phyloP scores from a whole-genome alignment of 2,113 vertebrate genomes.

The Catharus minimus region DNA sequence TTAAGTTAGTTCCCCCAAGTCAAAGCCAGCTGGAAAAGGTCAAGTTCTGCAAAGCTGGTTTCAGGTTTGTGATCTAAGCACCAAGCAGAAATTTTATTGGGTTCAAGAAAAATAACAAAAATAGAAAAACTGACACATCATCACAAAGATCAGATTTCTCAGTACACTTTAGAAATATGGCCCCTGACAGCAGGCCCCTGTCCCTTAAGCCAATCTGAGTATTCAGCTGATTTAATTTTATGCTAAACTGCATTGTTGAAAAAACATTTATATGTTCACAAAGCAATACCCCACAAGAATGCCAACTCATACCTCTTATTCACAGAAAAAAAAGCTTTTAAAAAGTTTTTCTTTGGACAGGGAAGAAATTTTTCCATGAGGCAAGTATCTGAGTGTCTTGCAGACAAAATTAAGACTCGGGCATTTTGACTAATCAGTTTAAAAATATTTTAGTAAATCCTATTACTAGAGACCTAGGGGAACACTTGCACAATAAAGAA shows the following conservation, averaged over 20 bases:
- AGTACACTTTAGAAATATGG: not conserved
- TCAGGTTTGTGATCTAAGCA: not conserved
- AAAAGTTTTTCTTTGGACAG: not conserved
- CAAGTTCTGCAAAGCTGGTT: not conserved
- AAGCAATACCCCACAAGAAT: not conserved
- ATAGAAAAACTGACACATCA: not conserved
- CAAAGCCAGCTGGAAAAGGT: not conserved
- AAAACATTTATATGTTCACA: not conserved
- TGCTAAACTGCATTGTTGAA: not conserved
- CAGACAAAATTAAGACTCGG: not conserved
- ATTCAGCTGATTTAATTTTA: not conserved
- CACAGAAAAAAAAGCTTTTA: not conserved
- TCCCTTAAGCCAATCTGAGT: not conserved
- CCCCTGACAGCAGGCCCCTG: not conserved
- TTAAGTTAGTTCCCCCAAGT: not conserved
- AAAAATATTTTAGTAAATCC: not conserved
- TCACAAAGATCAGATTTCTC: not conserved
- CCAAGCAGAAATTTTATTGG: not conserved
- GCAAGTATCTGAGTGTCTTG: not conserved
- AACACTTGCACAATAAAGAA: not conserved
- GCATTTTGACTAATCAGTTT: not conserved
- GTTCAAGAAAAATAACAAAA: not conserved
- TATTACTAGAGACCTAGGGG: not conserved
- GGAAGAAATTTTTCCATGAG: not conserved
- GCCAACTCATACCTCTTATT: not conserved